Base-by-base conservation (phyloP, 2,113 vertebrate genomes). In the Pogonocichla stellata region DNA sequence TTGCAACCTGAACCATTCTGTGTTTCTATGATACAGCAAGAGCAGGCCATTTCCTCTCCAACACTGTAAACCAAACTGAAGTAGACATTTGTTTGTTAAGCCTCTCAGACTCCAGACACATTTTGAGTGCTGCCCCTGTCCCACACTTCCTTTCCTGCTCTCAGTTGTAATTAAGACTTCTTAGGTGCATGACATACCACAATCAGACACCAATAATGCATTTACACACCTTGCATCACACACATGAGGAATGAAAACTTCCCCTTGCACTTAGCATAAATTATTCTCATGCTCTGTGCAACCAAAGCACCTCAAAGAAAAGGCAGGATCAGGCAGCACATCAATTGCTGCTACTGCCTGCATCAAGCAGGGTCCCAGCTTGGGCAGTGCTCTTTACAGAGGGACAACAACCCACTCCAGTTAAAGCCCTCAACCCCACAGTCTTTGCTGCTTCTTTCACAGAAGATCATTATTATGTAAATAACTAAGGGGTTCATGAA, bases 161-260 rank as follows among this genome's bases (percentile, higher is more conserved):
- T 65, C 25, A 77, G 31, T 9, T 83, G n/a, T 54, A 70, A 24
- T 45, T 38, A 53, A 48, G 23, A 58, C 45, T 69, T 75, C 43
- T 56, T 31, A 34, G 12, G 24, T 15, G 8, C 7, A 20, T 0
- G 24, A 51, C 2, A 0, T 11, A 11, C 38, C 40, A 64, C 28
- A 42, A 19, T 33, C 40, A 28, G 40, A 47, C 18, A 77, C 26
- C 60, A 81, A 14, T 6, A 54, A 67, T 3, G 45, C 7, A 50
- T 23, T 40, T 70, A 42, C 8, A 5, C 13, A 29, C 12, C 33
- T 51, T 43, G 22, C 2, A 1, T 24, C 20, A 38, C 10, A 64
- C 11, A 54, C 0, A 0, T 38, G 6, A 29, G 33, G 18, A 64
- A 77, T 15, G 10, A 31, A 78, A 88, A 74, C 13, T 56, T 61